Base-by-base conservation (phyloP, 2,888 invertebrate genomes). In the Emmelina monodactyla region DNA sequence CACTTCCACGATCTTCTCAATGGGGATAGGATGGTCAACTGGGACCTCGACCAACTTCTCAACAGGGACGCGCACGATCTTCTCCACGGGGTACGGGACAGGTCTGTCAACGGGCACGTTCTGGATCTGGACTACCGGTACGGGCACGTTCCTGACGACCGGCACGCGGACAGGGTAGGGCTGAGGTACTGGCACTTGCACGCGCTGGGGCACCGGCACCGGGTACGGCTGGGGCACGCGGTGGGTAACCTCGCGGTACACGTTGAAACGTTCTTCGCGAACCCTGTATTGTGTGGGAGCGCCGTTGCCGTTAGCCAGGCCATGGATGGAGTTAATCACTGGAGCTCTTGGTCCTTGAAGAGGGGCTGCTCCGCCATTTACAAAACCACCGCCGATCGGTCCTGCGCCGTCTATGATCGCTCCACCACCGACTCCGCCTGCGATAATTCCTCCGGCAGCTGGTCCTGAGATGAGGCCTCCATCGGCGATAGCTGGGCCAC, bases 161-260 rank as follows among this genome's bases (percentile, higher is more conserved):
- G 83, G 83, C 1, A 84, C 71, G 51, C 76, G 68, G 10, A 85
- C 84, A 14, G 82, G 80, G 58, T 84, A 83, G 12, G 85, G 84
- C 40, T 84, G 83, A 0, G 84, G 83, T 7, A 83, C 70, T 12
- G 82, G 82, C 19, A 84, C 67, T 43, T 65, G 66, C 13, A 84
- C 82, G 33, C 68, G 70, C 39, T 84, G 82, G 1, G 78, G 78
- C 3, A 82, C 75, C 34, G 76, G 79, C 1, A 82, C 75, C 1
- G 82, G 81, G 12, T 81, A 71, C 1, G 83, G 84, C 44, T 83
- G 75, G 2, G 84, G 83, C 30, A 84, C 82, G 37, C 71, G 75
- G 52, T 84, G 83, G 2, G 82, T 82, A 10, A 76, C 71, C 32
- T 79, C 70, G 39, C 67, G 66, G 35, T 58, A 46, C 3, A 80